A percentile compares a stretch with the other conserved stretches of the same genome.
Conservation (phyloP, 2,888 invertebrate species). For the Sinotaia quadrata region DNA sequence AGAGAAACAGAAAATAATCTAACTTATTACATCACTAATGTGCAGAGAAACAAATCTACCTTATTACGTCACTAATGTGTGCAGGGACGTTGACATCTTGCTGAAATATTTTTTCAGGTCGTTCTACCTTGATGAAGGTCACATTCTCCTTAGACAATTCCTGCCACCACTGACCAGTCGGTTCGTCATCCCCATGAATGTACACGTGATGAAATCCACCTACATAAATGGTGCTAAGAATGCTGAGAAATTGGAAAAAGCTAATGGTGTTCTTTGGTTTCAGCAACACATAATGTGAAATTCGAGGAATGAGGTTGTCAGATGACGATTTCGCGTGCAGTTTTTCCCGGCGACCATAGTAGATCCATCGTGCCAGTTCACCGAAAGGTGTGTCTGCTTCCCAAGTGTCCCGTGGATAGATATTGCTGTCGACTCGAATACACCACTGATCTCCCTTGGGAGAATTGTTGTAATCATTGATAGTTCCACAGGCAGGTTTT, state of each 20-base stretch:
- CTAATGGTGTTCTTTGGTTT: background rate
- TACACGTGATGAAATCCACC: slow-evolving; percentile 34
- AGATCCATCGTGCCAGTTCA: slow-evolving; percentile 27
- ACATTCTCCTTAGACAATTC: slow-evolving; percentile 13
- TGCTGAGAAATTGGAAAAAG: slow-evolving; percentile 31
- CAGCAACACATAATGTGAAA: slow-evolving; percentile 26
- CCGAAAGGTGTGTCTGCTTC: slow-evolving; percentile 12
- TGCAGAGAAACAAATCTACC: too few relatives aligned
- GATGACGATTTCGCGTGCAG: background rate
- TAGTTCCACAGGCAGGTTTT: slow-evolving; percentile 12
- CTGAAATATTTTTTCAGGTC: slow-evolving; percentile 14
- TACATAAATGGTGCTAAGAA: slow-evolving; percentile 33
- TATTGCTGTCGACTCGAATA: background rate
- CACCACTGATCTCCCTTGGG: background rate
- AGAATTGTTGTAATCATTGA: background rate
- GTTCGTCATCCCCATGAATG: slow-evolving; percentile 31
- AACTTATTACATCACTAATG: too few relatives aligned
- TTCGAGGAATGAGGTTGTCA: slow-evolving; percentile 8
- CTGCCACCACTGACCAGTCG: slow-evolving; percentile 34
- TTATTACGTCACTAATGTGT: slow-evolving; percentile 10
- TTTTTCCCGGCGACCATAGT: slow-evolving; percentile 17
- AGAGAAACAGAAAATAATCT: too few relatives aligned
- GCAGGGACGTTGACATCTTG: slow-evolving; percentile 2
- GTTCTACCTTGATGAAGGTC: slow-evolving; percentile 18
- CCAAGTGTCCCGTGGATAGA: slow-evolving; percentile 28